A percentile compares a stretch with the other conserved stretches of the same genome.
Conservation (phyloP, 2,113 vertebrate species). For the Polypterus bichir region DNA sequence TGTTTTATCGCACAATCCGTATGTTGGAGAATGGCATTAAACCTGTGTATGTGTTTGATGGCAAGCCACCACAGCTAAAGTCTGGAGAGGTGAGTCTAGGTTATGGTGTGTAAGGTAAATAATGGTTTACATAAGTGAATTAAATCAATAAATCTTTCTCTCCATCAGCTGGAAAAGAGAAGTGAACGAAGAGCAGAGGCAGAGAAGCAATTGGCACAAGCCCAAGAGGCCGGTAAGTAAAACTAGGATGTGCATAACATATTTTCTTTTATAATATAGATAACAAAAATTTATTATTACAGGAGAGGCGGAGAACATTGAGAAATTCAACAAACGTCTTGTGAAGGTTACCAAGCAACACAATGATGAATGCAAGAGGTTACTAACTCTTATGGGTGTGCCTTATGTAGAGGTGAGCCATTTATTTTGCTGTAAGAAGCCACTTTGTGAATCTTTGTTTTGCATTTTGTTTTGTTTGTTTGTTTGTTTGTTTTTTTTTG, state of each 20-base stretch:
- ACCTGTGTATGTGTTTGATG: constrained; percentile 86
- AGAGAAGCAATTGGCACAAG: constrained; percentile 75
- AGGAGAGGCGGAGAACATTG: constrained; percentile 69
- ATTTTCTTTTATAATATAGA: too few species aligned
- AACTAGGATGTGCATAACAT: too few species aligned
- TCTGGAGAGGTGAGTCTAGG: constrained; percentile 62
- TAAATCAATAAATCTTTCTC: background rate
- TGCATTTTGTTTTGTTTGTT: too few species aligned
- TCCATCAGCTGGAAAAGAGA: constrained; percentile 60
- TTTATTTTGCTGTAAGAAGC: too few species aligned
- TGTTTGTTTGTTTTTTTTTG: too few species aligned
- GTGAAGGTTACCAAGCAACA: constrained; percentile 91
- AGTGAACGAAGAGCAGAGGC: constrained; percentile 79
- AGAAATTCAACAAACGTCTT: constrained; percentile 84
- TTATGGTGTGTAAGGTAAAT: too few species aligned
- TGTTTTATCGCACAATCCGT: constrained; percentile 95
- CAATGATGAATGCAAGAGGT: constrained; percentile 80
- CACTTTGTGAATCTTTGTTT: too few species aligned
- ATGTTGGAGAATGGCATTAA: constrained; percentile 93
- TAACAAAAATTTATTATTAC: background rate
- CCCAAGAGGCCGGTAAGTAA: constrained; percentile 61
- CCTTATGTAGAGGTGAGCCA: constrained; percentile 66
- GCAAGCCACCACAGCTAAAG: constrained; percentile 85
- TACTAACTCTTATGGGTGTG: constrained; percentile 82
- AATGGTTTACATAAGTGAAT: too few species aligned